phyloP scores from a whole-genome alignment of 2,888 invertebrate genomes.

The Tachystola acroxantha region DNA sequence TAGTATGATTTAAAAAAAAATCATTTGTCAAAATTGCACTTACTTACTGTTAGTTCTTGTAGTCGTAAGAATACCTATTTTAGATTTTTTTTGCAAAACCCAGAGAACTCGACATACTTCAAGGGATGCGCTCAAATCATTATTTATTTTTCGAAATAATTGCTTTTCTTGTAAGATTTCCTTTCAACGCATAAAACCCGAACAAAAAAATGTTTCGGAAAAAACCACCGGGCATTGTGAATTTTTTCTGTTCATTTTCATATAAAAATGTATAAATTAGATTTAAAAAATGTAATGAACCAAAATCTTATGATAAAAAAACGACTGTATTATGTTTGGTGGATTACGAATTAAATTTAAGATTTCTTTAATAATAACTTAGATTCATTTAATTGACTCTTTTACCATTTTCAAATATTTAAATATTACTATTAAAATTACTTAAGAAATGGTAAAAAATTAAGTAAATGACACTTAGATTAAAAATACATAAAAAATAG shows the following conservation, averaged over 20 bases:
- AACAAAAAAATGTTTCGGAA: not conserved
- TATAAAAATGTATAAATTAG: constrained; percentile 9
- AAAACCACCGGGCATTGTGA: too few relatives aligned
- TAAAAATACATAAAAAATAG: too few relatives aligned
- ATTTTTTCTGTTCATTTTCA: constrained; percentile 5
- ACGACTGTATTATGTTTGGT: constrained; percentile 33
- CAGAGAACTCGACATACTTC: constrained; percentile 3
- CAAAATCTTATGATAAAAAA: constrained; percentile 10
- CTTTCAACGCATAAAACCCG: too few relatives aligned
- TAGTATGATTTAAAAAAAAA: too few relatives aligned
- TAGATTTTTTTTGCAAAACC: not conserved
- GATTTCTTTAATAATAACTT: constrained; percentile 10
- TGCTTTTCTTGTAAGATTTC: constrained; percentile 15
- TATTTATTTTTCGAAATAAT: constrained; percentile 36
- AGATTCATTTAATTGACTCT: constrained; percentile 7
- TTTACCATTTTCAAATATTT: too few relatives aligned
- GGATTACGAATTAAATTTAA: constrained; percentile 23
- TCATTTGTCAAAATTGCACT: too few relatives aligned
- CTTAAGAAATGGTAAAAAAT: too few relatives aligned
- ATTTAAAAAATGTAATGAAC: not conserved
- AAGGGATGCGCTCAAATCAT: constrained; percentile 31
- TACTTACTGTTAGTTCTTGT: too few relatives aligned
- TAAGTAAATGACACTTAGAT: too few relatives aligned
- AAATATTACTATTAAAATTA: too few relatives aligned
- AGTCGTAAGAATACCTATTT: too few relatives aligned